Conservation (phyloP, 2,888 invertebrate species). For the Ypsolopha scabrella region DNA sequence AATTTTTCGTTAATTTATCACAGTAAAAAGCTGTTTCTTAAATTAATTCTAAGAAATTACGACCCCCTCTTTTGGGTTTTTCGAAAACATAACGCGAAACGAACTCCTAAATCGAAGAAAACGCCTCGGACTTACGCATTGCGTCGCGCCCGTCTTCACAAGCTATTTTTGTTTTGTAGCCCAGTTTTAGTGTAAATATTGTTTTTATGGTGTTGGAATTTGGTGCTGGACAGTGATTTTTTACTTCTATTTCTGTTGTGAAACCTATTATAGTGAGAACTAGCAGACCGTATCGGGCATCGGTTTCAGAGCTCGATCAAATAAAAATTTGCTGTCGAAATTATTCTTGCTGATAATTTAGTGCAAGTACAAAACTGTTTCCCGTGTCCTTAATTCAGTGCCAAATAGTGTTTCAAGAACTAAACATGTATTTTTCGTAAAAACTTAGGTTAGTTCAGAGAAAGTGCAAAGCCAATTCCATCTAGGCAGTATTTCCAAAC, state of each 20-base stretch:
- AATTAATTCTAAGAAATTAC: conserved; percentile 25
- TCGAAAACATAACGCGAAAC: conserved; percentile 4
- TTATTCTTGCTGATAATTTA: conserved; percentile 20
- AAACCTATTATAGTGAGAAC: not conserved
- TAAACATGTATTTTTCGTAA: not conserved
- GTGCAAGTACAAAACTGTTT: conserved; percentile 24
- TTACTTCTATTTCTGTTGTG: conserved; percentile 19
- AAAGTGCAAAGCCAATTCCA: not conserved
- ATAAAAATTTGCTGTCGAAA: conserved; percentile 31
- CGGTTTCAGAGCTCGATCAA: not conserved
- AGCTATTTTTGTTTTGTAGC: conserved; percentile 61
- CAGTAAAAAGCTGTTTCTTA: conserved; percentile 41
- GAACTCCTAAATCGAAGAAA: conserved; percentile 5
- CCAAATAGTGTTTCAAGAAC: conserved; percentile 19
- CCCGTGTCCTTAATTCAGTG: conserved; percentile 29
- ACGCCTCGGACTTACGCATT: not conserved
- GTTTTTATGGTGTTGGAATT: conserved; percentile 47
- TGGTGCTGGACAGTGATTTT: conserved; percentile 26
- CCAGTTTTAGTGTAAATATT: conserved; percentile 57
- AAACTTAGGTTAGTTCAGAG: not conserved
- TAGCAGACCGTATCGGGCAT: not conserved
- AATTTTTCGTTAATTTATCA: conserved; percentile 35
- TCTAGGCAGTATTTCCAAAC: not conserved
- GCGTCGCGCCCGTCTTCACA: conserved; percentile 9
- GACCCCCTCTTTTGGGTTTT: too few species aligned